phyloP scores from a whole-genome alignment of 64 coral and sea anemone species.

The Cladopsammia gracilis region DNA sequence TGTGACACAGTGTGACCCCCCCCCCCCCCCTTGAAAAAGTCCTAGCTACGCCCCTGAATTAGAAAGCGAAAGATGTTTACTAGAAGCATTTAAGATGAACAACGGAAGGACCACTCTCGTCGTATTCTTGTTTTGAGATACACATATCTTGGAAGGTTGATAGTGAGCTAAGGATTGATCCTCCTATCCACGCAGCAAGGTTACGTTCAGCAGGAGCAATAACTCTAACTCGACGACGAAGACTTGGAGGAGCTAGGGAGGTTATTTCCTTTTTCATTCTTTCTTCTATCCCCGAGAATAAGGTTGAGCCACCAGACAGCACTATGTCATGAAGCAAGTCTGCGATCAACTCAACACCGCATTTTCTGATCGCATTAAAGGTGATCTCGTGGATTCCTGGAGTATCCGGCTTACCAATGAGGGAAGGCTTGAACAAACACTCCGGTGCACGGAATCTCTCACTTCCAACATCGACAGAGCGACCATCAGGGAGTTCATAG shows the following conservation, averaged over 20 bases:
- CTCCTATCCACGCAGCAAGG: conserved; percentile 21
- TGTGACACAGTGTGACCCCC: too few relatives aligned
- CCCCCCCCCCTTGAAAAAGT: too few relatives aligned
- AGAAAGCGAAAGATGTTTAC: too few relatives aligned
- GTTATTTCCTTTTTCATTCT: conserved; percentile 43
- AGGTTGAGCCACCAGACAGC: conserved; percentile 60
- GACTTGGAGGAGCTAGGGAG: not conserved
- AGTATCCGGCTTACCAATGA: conserved; percentile 45
- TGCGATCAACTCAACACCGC: conserved; percentile 25
- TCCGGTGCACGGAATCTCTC: conserved; percentile 50
- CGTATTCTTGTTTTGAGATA: conserved; percentile 32
- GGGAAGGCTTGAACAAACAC: conserved; percentile 44
- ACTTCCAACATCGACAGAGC: conserved; percentile 47
- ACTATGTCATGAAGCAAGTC: conserved; percentile 51
- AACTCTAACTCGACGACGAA: not conserved
- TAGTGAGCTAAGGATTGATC: conserved; percentile 19
- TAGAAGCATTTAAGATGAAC: conserved; percentile 22
- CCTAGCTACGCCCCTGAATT: too few relatives aligned
- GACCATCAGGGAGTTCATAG: conserved; percentile 69
- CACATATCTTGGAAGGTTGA: conserved; percentile 38
- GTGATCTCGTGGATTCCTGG: conserved; percentile 59
- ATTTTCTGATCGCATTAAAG: conserved; percentile 39
- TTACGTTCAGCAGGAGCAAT: conserved; percentile 31
- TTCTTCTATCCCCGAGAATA: conserved; percentile 17
- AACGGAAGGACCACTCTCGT: conserved; percentile 22